Percentiles rank a stretch among this genome's conserved stretches.
Evolutionary conservation across 2,797 vertebrate genomes (phyloP).

Genomic region (Emydoidea blandingii): DNA sequence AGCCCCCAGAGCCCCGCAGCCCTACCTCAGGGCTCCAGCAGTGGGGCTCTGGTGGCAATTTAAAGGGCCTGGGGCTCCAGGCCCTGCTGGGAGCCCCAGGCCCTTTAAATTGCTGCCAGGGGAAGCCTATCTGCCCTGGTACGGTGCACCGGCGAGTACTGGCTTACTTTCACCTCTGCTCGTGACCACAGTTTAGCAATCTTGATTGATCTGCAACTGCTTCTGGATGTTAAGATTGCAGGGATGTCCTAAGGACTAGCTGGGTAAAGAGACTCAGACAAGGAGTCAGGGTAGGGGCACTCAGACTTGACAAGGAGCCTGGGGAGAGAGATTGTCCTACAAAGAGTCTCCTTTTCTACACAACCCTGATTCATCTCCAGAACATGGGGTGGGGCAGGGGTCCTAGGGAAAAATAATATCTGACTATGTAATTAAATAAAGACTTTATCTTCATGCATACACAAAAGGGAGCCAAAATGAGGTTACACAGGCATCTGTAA

Average conservation of each 20-base stretch:
- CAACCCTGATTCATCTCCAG: neutral
- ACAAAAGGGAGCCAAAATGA: neutral
- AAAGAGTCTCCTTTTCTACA: neutral
- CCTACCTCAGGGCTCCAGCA: no score
- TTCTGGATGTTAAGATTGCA: neutral
- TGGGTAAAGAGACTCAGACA: neutral
- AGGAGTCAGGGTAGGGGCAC: neutral
- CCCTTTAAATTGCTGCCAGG: no score
- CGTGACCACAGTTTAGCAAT: neutral
- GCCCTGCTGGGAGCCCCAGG: no score
- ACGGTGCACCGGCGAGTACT: no score
- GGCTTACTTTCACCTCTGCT: no score
- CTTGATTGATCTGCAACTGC: neutral
- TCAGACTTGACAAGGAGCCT: neutral
- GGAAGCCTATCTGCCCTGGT: no score
- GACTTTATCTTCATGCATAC: neutral
- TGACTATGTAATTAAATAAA: neutral
- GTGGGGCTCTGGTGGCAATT: no score
- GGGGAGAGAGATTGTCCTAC: neutral
- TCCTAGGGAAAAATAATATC: neutral
- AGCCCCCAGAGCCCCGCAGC: no score
- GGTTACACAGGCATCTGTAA: neutral
- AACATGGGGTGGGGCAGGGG: neutral
- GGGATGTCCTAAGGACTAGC: neutral
- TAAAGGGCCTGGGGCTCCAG: no score